These are phyloP conservation scores for Nemotelus nigrinus DNA, from an alignment of 2,888 invertebrate species.

Conservation along the genomic window DNA sequence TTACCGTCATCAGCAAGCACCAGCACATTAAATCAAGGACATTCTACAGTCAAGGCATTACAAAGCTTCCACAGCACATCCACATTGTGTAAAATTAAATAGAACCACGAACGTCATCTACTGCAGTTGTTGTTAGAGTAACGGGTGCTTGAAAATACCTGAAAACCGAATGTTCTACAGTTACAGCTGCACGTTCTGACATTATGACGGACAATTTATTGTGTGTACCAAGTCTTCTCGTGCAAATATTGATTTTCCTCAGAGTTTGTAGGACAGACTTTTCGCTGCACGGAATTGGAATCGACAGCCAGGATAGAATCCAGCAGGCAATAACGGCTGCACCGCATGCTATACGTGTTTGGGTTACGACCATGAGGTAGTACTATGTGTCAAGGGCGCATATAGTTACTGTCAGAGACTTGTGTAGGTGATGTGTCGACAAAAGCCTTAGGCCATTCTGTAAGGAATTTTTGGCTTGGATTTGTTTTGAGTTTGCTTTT, in stretches of 20 bases:
- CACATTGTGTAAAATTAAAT: too few species aligned
- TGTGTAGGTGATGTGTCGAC: too few species aligned
- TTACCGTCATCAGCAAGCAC: not conserved
- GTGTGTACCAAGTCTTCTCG: conserved; percentile 30
- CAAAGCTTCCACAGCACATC: too few species aligned
- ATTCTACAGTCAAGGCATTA: not conserved
- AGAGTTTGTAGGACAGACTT: conserved; percentile 29
- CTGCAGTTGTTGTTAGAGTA: too few species aligned
- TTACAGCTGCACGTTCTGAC: not conserved
- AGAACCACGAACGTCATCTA: too few species aligned
- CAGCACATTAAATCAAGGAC: not conserved
- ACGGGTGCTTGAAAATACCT: not conserved
- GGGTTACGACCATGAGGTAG: not conserved
- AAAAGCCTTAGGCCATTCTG: too few species aligned
- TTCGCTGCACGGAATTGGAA: not conserved
- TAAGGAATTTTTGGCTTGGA: too few species aligned
- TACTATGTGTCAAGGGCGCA: conserved; percentile 11
- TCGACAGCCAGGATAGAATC: not conserved
- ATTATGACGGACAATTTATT: not conserved
- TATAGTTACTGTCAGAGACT: too few species aligned
- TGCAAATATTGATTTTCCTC: conserved; percentile 42
- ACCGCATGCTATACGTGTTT: not conserved
- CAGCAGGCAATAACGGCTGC: not conserved
- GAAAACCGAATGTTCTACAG: not conserved
- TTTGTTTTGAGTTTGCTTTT: too few species aligned